Base-by-base conservation (phyloP, 2,888 invertebrate species). In the Eutolmus rufibarbis region DNA sequence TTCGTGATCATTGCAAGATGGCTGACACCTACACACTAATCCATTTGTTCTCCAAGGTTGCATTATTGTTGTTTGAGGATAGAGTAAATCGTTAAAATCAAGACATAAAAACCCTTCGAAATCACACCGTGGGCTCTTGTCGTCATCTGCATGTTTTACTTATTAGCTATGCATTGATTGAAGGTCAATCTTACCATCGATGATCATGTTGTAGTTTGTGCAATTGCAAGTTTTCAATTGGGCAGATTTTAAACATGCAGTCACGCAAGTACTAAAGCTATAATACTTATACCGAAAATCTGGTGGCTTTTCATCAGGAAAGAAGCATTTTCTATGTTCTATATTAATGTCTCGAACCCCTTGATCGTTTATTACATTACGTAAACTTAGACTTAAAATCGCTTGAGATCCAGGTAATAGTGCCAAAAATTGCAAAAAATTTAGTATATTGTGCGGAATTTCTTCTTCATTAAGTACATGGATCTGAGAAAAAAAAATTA, bases 241-340 rank as follows among this genome's bases (percentile, higher is more conserved):
- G 0, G 94, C 94, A 19, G 92, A 90, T 89, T 95, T 95, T 51
- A 96, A 92, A 90, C 96, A 96, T 74, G 95, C 94, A 0, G 95
- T 94, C 2, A 94, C 94, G 91, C 96, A 97, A 0, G 95, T 94
- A 90, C 95, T 95, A 91, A 95, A 96, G 77, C 96, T 96, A 91
- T 97, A 96, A 57, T 94, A 92, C 1, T 94, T 93, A 90, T 95
- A 96, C 0, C 95, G 91, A 3, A 94, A 94, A 9, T 94, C 91
- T 81, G 94, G 92, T 19, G 94, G 94, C 0, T 90, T 87, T 91
- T 97, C 97, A 77, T 95, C 92, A 46, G 94, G 93, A 90, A 96
- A 96, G n/a, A 95, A 94, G 90, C 97, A 97, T 56, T 95, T 94
- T 19, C 97, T 94, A 89, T 95, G 95, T 31, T 93, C 90, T 0